Base-by-base conservation (phyloP, 2,888 invertebrate species). In the Drosophila vallismaia region DNA sequence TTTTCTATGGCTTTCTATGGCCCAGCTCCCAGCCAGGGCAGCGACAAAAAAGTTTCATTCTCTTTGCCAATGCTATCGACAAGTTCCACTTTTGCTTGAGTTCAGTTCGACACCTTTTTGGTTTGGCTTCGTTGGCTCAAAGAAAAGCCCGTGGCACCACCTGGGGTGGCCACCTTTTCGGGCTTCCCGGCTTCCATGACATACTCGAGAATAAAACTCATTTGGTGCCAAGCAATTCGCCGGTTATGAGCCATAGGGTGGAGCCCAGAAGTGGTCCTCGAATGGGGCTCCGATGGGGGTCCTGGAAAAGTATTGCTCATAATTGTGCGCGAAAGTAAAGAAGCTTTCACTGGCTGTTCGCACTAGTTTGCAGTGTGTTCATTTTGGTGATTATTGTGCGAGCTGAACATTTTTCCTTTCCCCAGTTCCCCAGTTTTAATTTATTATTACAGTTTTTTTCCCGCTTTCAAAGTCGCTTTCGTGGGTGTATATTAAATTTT, bases 201-300 rank as follows among this genome's bases (percentile, higher is more conserved):
- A 64, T 66, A 66, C 64, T 64, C 67, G 67, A 66, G 67, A 66
- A 64, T 64, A 66, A 64, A 64, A 64, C 64, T 64, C 67, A 64
- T 64, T 64, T 66, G 64, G 64, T 38, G 64, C 66, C 24, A 38
- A 38, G 52, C 64, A 31, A 52, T 53, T 52, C 67, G 40, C 48
- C 54, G 54, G 54, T 48, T 55, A 55, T 48, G 54, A 55, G 60
- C 60, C 60, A 31, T 8, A 31, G 60, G 48, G 31, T 40, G 38
- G 33, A 45, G 44, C 45, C 46, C 53, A 44, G 38, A 64, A 64
- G 64, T 66, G 64, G 45, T 42, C 46, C 59, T 69, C 28, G 53
- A 71, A 60, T 5, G 29, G 7, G 42, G 19, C 19, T 9, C 9
- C 28, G 28, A 28, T 24, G 9, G 24, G 14, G 12, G 0, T 5